Conservation (phyloP, 2,113 vertebrate genomes). For the Carlito syrichta region DNA sequence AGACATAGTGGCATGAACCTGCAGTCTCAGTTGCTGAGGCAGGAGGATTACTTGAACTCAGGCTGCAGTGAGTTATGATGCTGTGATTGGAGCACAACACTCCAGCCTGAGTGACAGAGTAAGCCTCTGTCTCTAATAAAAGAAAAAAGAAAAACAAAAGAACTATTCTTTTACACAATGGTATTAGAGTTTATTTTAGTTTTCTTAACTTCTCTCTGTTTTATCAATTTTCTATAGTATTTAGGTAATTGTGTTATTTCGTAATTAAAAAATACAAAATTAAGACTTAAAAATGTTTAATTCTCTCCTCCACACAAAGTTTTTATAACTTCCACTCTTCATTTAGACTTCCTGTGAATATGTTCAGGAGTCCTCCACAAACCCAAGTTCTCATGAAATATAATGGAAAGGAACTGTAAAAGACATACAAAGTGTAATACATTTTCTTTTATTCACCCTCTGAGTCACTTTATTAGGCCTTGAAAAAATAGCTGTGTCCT, state of each 20-base stretch:
- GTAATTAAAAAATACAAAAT: too few relatives aligned
- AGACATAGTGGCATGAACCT: too few relatives aligned
- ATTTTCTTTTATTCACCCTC: conserved; percentile 35
- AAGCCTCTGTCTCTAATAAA: too few relatives aligned
- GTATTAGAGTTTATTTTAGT: neutral
- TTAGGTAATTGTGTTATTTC: too few relatives aligned
- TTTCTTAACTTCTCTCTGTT: neutral
- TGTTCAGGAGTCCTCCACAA: neutral
- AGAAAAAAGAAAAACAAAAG: too few relatives aligned
- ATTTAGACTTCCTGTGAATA: neutral
- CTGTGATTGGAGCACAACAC: too few relatives aligned
- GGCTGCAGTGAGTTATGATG: too few relatives aligned
- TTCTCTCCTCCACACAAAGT: neutral
- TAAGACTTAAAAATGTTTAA: neutral
- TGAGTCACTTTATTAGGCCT: conserved; percentile 51
- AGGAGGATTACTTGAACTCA: too few relatives aligned
- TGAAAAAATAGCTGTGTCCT: conserved; percentile 40
- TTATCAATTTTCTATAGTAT: neutral
- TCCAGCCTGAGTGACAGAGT: too few relatives aligned
- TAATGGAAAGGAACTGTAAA: conserved; percentile 8
- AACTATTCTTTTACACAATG: neutral
- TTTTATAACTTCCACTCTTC: neutral
- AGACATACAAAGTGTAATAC: conserved; percentile 25
- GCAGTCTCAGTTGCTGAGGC: too few relatives aligned
- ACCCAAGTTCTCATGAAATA: neutral